Evolutionary conservation across 2,113 vertebrate species (phyloP), one percentile per base, ranked within the genome.

Genomic region (Catagonus wagneri): DNA sequence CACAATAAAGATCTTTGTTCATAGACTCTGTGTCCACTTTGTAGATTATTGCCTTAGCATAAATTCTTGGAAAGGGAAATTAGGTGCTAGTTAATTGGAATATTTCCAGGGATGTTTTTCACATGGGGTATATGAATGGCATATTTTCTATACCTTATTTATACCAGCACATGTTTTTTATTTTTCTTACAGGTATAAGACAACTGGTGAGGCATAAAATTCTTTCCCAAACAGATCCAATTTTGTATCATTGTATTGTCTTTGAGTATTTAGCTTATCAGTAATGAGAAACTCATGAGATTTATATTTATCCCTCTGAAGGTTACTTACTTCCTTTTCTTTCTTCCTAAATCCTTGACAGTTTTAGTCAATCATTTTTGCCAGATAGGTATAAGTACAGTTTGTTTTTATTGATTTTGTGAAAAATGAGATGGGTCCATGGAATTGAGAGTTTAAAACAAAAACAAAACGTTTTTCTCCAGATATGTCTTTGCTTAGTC

Each of bases 131-230:
- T 87, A 60, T 80, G 39, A 56, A 29, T 76, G 36, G 10, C 25
- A 50, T 39, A 61, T 81, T 94, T 94, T 93, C 50, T 80, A 69
- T 22, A 93, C n/a, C 14, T 75, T 94, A 15, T 83, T 32, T 79
- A n/a, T 90, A 56, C 58, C 58, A 90, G 61, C 58, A 65, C 92
- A 44, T 54, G 39, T 93, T 74, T 50, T 17, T 72, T 89, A 86
- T 78, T 89, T 96, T 95, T 94, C 79, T 92, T 89, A 83, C 58
- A 89, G 72, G 80, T 91, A 87, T 83, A 85, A 96, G 76, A 76
- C 39, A 93, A 83, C 39, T 56, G 78, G 81, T 66, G 92, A 44
- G 16, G 71, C 80, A 72, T 95, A 92, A 97, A 93, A 90, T 88
- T 90, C 25, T 86, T 95, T 92, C 17, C 92, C 54, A 87, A 74